Evolutionary conservation across 2,113 vertebrate genomes (phyloP).

Genomic region (Macquaria ambigua): DNA sequence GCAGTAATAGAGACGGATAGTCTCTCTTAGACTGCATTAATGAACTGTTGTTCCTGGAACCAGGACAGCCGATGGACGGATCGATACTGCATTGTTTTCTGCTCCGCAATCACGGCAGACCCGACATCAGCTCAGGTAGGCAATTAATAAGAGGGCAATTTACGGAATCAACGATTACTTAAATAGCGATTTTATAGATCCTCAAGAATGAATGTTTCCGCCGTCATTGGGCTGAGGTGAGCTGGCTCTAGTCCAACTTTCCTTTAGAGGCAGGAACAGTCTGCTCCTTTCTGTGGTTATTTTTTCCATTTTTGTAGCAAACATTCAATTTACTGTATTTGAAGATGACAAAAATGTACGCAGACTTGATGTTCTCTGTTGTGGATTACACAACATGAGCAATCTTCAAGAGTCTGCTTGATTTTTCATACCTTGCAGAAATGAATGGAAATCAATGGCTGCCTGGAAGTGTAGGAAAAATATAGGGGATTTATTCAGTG

Average conservation of each 20-base stretch:
- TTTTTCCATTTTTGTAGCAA: background rate
- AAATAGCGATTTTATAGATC: constrained; percentile 26
- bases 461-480: background rate
- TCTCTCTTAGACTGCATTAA: constrained; percentile 70
- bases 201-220: constrained; percentile 12
- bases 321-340: background rate
- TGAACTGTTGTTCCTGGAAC: constrained; percentile 75
- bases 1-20: constrained; percentile 77
- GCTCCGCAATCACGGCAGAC: constrained; percentile 25
- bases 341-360: background rate
- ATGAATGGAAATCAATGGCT: background rate
- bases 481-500: background rate
- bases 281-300: background rate
- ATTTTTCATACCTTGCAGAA: background rate
- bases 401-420: background rate
- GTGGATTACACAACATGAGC: background rate
- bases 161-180: constrained; percentile 36
- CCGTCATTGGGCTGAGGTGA: background rate
- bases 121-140: constrained; percentile 13
- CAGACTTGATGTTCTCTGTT: background rate
- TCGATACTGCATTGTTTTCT: constrained; percentile 68
- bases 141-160: constrained; percentile 45
- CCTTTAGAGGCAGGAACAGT: background rate
- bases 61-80: constrained; percentile 44
- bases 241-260: background rate